Evolutionary conservation across 2,113 vertebrate species (phyloP), one percentile per base, ranked within the genome.

Genomic region (Gopherus evgoodei): DNA sequence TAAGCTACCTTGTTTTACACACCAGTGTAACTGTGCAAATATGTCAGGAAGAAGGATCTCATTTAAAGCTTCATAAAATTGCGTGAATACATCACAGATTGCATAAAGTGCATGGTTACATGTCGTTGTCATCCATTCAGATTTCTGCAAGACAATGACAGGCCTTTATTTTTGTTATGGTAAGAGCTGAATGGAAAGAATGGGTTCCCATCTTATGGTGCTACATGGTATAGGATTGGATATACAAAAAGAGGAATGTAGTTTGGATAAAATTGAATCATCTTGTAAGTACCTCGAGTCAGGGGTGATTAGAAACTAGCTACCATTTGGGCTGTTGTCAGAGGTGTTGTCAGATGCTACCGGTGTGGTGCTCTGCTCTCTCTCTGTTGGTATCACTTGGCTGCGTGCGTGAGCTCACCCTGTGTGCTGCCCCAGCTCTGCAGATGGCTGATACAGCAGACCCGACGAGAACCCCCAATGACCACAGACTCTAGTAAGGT

Each of bases 81-180:
- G 99, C 0, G 99, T 99, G 96, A 99, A 99, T 31, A 99, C 99
- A 17, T 99, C 99, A 93, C 99, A 99, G 95, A 99, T 99, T 50
- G 99, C 99, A 65, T 99, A 99, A 80, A 99, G 99, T 3, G 99
- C 99, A 0, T 99, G 99, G 98, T 99, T 99, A 95, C 99, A 99
- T 1, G 99, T 99, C 4, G 99, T 99, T 5, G 99, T 99, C 99
- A 99, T 99, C 99, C 99, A 99, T 97, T 99, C 99, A 0, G 99
- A 99, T 97, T 99, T 99, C 99, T 99, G 95, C 11, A 88, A 96
- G 27, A 47, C 88, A 93, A 62, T 35, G 79, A 84, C 6, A 86
- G 94, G 14, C 19, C 57, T 95, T 81, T 84, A 81, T 44, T 89
- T 83, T 87, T 72, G 24, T n/a, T 59, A 42, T 9, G 22, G 38